Conservation (phyloP, 2,888 invertebrate species). For the Tridacna gigas region DNA sequence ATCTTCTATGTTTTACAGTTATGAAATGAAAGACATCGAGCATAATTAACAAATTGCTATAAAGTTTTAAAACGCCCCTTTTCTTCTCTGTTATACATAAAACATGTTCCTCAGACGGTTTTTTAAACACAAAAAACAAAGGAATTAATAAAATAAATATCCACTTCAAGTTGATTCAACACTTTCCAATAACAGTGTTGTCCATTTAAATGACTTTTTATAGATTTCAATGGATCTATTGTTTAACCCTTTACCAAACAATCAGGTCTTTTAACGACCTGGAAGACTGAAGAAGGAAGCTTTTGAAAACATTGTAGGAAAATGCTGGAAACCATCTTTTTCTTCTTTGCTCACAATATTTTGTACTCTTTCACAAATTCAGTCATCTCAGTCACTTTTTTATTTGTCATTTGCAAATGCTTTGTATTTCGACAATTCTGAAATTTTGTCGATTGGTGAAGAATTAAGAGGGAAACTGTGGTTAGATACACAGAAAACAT, state of each 20-base stretch:
- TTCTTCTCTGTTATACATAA: not conserved
- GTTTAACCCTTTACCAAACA: not conserved
- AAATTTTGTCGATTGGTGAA: not conserved
- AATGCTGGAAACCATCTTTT: not conserved
- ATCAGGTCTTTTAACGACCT: not conserved
- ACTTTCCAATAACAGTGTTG: not conserved
- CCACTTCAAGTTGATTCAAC: not conserved
- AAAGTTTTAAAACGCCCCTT: not conserved
- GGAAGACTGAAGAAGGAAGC: not conserved
- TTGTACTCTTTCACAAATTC: not conserved
- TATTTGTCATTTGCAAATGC: not conserved
- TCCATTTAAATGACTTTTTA: slow-evolving; percentile 26
- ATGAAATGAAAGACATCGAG: not conserved
- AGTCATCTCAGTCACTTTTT: too few species aligned
- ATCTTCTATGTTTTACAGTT: not conserved
- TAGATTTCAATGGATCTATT: slow-evolving; percentile 23
- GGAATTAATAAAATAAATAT: slow-evolving; percentile 13
- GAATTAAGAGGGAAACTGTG: not conserved
- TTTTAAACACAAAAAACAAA: not conserved
- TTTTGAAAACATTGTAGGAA: not conserved
- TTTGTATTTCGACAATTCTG: not conserved
- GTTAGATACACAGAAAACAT: too few species aligned
- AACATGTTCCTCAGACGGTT: not conserved
- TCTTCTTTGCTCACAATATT: not conserved
- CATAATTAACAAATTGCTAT: not conserved